These are phyloP conservation scores for Drosophila paramelanica DNA, from an alignment of 2,888 invertebrate genomes.

Conservation along the genomic window DNA sequence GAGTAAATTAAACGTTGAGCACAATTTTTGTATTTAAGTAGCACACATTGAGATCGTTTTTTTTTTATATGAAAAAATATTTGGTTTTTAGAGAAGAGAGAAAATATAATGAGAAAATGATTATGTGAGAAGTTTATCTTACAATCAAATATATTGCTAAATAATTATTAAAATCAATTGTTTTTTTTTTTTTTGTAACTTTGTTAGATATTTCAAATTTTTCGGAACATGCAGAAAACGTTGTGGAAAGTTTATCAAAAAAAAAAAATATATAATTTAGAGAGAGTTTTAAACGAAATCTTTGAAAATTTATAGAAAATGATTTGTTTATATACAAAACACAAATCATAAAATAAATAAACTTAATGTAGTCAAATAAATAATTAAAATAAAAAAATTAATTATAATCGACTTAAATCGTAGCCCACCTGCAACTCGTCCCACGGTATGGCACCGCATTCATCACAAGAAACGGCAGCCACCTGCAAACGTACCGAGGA, in stretches of 20 bases:
- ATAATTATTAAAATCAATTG: conserved; percentile 24
- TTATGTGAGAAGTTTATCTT: conserved; percentile 75
- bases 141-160: conserved; percentile 55
- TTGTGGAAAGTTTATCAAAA: conserved; percentile 44
- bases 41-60: conserved; percentile 81
- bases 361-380: conserved; percentile 15
- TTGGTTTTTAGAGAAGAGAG: conserved; percentile 73
- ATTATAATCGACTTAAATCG: not conserved
- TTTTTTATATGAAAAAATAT: conserved; percentile 49
- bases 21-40: conserved; percentile 70
- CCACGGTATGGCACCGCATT: conserved; percentile 95
- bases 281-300: conserved; percentile 16
- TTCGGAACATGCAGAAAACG: conserved; percentile 70
- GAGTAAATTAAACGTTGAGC: conserved; percentile 65
- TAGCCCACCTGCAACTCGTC: conserved; percentile 94
- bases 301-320: conserved; percentile 14
- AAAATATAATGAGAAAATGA: conserved; percentile 78
- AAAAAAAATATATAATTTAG: conserved; percentile 41
- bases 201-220: conserved; percentile 54
- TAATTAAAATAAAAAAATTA: conserved; percentile 11
- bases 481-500: conserved; percentile 90
- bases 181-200: conserved; percentile 4
- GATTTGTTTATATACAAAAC: conserved; percentile 57
- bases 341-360: conserved; percentile 31
- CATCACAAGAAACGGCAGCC: conserved; percentile 90